Evolutionary conservation across 2,797 vertebrate genomes (phyloP).

Genomic region (Parambassis ranga): DNA sequence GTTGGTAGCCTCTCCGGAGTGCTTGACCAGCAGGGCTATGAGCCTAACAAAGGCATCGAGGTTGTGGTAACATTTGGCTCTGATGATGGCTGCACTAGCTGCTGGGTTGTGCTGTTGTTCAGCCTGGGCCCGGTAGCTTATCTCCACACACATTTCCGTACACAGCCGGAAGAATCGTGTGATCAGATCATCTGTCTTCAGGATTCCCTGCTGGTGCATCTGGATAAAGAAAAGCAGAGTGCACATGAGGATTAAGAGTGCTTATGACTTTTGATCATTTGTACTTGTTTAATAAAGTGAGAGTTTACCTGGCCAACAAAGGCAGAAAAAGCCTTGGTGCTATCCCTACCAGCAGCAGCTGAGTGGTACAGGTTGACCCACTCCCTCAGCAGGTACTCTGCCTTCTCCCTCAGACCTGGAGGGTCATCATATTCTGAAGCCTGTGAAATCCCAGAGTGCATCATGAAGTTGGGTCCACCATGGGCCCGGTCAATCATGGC

Average conservation of each 20-base stretch:
- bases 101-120: conserved; percentile 99
- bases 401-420: conserved; percentile 96
- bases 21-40: conserved; percentile 96
- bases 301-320: conserved; percentile 95
- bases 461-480: conserved; percentile 99
- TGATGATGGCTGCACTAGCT: conserved; percentile 96
- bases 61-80: conserved; percentile 99
- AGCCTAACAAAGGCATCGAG: conserved; percentile 97
- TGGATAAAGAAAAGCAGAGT: conserved; percentile 28
- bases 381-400: conserved; percentile 96
- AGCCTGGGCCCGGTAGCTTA: conserved; percentile 96
- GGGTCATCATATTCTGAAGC: conserved; percentile 99
- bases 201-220: conserved; percentile 99
- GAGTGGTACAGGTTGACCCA: conserved; percentile 99
- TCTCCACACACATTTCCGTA: conserved; percentile 99
- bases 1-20: conserved; percentile 98
- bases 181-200: conserved; percentile 99
- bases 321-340: conserved; percentile 99
- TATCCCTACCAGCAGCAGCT: conserved; percentile 96
- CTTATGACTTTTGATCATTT: neutral
- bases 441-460: conserved; percentile 99
- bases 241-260: neutral
- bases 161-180: conserved; percentile 98
- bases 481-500: conserved; percentile 99
- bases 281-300: neutral